A percentile compares a stretch with the other conserved stretches of the same genome.
Conservation (phyloP, 2,888 invertebrate species). For the Xiphydria camelus region DNA sequence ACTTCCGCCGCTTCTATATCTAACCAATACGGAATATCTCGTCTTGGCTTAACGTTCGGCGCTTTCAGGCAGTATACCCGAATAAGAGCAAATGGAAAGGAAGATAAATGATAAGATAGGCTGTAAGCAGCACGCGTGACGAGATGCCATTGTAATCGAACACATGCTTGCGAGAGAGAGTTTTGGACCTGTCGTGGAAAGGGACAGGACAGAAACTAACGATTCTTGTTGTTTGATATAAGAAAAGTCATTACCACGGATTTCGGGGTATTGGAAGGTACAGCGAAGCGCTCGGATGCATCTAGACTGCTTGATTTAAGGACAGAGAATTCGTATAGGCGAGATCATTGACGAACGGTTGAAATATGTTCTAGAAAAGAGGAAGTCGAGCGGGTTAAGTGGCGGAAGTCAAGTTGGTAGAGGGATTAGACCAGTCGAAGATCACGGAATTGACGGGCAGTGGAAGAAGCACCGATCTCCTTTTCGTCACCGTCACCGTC, state of each 20-base stretch:
- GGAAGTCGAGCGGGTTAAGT: conserved; percentile 55
- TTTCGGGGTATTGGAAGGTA: background rate
- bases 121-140: background rate
- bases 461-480: conserved; percentile 49
- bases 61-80: background rate
- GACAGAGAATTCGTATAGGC: no score
- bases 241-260: background rate
- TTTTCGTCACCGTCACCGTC: conserved; percentile 32
- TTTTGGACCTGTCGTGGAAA: background rate
- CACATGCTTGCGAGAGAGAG: background rate
- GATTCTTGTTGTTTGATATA: background rate
- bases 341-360: conserved; percentile 8
- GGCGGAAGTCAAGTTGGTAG: conserved; percentile 50
- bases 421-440: conserved; percentile 49
- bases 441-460: conserved; percentile 48
- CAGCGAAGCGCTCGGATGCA: background rate
- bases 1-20: background rate
- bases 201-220: background rate
- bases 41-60: background rate
- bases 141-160: background rate
- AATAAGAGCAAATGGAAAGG: no score
- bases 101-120: background rate
- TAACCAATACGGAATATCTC: background rate
- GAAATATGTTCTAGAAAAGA: conserved; percentile 52
- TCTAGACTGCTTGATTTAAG: background rate